Evolutionary conservation across 1,140 invertebrate species (phyloP), one percentile per base, ranked within the genome.

Genomic region (Monochamus saltuarius): DNA sequence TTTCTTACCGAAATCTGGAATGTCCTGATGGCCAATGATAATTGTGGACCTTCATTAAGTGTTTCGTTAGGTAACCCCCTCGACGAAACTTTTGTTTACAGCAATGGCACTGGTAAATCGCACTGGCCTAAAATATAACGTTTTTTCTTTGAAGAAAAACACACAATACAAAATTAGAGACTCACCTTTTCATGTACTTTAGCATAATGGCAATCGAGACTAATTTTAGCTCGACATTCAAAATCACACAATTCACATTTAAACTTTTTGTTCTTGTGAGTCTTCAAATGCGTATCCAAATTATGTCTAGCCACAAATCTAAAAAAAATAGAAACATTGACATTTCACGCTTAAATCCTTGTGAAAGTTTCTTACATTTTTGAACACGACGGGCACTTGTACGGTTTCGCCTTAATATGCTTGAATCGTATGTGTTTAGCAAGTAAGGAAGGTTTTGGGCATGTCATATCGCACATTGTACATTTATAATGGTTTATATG

Each of bases 401-500:
- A 93, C 0, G 84, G 83, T 68, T 87, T 84, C 6, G 85, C 84
- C 35, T 86, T 78, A 0, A 92, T 75, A 75, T 98, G 95, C 7
- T 89, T 79, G 75, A 92, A 95, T 22, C 87, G 81, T 14, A 95
- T 88, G 76, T 98, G 95, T 16, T 83, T 84, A 8, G 86, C 85
- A 37, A 98, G 79, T 61, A 84, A 82, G 7, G 89, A 87, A 4
- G 88, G 87, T 16, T 88, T 87, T 8, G 88, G 83, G 73, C 90
- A 92, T 1, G 91, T 94, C 90, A 96, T 94, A 72, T 94, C 89
- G 78, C 95, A 98, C 67, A 89, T 84, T 9, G 83, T 82, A 77
- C 95, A 98, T 76, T 94, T 92, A 74, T 90, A 92, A 69, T 87
- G 85, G 67, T 93, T 95, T n/a, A 96, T 85, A 76, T 97, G 95